Conservation (phyloP, 2,113 vertebrate species). For the Vidua macroura region DNA sequence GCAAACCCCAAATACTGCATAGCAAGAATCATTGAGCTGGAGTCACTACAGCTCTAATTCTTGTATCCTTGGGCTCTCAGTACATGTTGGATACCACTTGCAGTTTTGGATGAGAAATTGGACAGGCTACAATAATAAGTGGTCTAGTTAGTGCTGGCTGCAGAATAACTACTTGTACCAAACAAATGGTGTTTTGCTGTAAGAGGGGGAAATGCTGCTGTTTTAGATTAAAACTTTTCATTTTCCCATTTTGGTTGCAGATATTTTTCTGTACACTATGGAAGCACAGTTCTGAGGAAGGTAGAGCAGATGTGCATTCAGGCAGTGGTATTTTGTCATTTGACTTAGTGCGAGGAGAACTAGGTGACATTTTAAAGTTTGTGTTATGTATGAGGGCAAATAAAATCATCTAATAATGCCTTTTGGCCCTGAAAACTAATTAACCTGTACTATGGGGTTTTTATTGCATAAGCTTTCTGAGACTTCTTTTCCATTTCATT, state of each 20-base stretch:
- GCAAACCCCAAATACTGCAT: neutral
- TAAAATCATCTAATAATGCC: neutral
- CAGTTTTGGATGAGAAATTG: constrained; percentile 26
- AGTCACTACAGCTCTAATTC: constrained; percentile 10
- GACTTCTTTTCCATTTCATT: neutral
- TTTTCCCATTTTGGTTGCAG: neutral
- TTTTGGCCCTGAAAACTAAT: neutral
- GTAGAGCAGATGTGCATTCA: neutral
- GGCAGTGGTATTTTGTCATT: neutral
- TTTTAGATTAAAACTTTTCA: neutral
- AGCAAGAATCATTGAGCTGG: neutral
- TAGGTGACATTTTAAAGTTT: neutral
- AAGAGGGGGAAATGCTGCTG: neutral
- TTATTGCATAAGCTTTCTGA: neutral
- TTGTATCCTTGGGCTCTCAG: constrained; percentile 41
- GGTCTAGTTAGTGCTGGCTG: constrained; percentile 36
- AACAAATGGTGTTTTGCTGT: constrained; percentile 1
- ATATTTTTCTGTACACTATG: neutral
- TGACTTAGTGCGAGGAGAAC: neutral
- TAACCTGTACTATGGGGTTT: neutral
- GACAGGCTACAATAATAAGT: constrained; percentile 19
- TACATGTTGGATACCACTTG: neutral
- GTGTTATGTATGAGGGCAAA: neutral
- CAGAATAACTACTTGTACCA: neutral
- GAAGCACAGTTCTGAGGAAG: neutral